Conservation (phyloP, 2,888 invertebrate genomes). For the Bimastos eiseni region DNA sequence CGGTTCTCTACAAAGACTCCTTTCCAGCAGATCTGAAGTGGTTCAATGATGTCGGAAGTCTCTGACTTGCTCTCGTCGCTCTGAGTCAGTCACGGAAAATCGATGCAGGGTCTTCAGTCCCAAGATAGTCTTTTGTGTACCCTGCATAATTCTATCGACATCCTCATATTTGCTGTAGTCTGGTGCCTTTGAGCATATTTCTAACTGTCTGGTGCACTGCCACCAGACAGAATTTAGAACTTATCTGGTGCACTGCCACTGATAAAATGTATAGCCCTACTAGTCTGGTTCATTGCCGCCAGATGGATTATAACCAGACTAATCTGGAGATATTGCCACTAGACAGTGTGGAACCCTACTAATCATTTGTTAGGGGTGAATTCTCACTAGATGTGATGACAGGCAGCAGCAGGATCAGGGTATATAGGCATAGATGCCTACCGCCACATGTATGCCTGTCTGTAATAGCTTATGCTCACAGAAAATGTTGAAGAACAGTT, state of each 20-base stretch:
- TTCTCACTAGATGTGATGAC: background rate
- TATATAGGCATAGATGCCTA: background rate
- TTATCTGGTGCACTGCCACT: background rate
- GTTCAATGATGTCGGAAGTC: slow-evolving; percentile 38
- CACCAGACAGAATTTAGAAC: background rate
- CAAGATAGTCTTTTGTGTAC: background rate
- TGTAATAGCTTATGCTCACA: too few species aligned
- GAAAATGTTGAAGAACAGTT: background rate
- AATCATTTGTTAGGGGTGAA: background rate
- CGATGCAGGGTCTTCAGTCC: background rate
- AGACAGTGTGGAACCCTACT: background rate
- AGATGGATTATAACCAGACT: background rate
- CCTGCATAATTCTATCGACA: background rate
- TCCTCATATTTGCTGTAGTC: background rate
- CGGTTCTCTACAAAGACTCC: slow-evolving; percentile 77
- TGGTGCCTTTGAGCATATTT: background rate
- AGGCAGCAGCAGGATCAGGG: background rate
- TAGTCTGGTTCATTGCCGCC: background rate
- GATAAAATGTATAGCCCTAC: background rate
- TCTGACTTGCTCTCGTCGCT: background rate
- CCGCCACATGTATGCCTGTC: too few species aligned
- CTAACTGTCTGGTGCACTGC: background rate
- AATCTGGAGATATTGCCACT: too few species aligned
- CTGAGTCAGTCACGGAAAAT: background rate
- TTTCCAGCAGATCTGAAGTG: slow-evolving; percentile 60